These are phyloP conservation scores for Xylota sylvarum DNA, from an alignment of 2,888 invertebrate genomes.

Conservation along the genomic window DNA sequence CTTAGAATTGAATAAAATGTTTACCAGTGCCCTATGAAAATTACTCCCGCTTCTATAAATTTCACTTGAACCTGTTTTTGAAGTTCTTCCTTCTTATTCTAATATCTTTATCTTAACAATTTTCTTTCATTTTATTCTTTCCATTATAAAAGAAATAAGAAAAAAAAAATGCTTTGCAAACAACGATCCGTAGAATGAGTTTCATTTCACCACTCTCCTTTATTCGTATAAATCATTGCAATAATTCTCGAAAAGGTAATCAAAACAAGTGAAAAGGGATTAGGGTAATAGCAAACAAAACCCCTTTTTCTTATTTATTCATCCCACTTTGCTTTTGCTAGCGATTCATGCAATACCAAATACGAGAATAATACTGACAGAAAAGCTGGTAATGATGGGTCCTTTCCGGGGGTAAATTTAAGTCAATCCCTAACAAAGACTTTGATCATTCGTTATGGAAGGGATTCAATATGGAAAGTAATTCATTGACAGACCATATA, in stretches of 20 bases:
- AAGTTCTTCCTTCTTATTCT: not conserved
- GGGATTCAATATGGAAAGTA: conserved; percentile 2
- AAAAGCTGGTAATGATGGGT: conserved; percentile 21
- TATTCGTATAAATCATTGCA: conserved; percentile 39
- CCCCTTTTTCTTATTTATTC: conserved; percentile 35
- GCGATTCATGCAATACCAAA: conserved; percentile 5
- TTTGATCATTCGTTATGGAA: conserved; percentile 21
- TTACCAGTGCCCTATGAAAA: not conserved
- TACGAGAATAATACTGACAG: not conserved
- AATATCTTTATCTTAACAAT: not conserved
- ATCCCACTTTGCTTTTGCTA: conserved; percentile 4
- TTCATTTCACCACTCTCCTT: not conserved
- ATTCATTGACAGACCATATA: not conserved
- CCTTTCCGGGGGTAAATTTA: conserved; percentile 31
- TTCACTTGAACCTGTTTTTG: not conserved
- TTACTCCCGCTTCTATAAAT: not conserved
- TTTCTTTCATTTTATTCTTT: conserved; percentile 3
- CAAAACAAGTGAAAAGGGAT: conserved; percentile 57
- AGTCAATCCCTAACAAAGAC: conserved; percentile 20
- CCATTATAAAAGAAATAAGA: not conserved
- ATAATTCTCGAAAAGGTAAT: conserved; percentile 50
- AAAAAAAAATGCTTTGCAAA: not conserved
- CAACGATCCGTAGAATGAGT: not conserved
- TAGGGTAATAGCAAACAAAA: conserved; percentile 56
- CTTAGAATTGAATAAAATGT: conserved; percentile 9